Conservation (phyloP, 2,797 vertebrate genomes). For the Eulemur albifrons region DNA sequence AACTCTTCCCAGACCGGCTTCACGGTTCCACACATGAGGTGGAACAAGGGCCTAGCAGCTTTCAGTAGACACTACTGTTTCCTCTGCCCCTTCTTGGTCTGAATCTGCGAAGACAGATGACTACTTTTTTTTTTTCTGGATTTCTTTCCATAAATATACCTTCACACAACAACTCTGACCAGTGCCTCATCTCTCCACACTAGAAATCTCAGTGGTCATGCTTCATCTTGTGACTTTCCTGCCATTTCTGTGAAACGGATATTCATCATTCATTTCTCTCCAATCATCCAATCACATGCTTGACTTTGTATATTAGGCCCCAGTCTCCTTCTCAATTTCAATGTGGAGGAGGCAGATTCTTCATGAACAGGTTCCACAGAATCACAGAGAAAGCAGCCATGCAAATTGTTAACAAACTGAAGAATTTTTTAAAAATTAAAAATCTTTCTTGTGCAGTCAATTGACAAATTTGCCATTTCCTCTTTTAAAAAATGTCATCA, state of each 20-base stretch:
- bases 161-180: background rate
- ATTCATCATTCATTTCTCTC: background rate
- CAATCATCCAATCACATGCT: too few relatives aligned
- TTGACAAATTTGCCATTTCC: background rate
- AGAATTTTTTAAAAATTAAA: background rate
- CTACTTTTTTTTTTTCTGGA: background rate
- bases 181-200: background rate
- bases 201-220: background rate
- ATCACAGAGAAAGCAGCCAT: background rate
- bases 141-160: background rate
- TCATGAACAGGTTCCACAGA: background rate
- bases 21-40: background rate
- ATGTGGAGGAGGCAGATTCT: background rate
- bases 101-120: background rate
- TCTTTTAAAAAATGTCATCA: background rate
- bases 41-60: fast-evolving
- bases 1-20: too few relatives aligned
- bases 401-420: background rate
- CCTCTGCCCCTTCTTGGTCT: too few relatives aligned
- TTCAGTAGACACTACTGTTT: fast-evolving
- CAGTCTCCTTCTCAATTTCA: too few relatives aligned
- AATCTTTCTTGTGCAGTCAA: background rate
- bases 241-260: background rate
- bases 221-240: background rate
- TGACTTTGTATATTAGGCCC: background rate